A percentile compares a stretch with the other conserved stretches of the same genome.
phyloP scores from a whole-genome alignment of 2,797 vertebrate genomes.

The Synanceia verrucosa region DNA sequence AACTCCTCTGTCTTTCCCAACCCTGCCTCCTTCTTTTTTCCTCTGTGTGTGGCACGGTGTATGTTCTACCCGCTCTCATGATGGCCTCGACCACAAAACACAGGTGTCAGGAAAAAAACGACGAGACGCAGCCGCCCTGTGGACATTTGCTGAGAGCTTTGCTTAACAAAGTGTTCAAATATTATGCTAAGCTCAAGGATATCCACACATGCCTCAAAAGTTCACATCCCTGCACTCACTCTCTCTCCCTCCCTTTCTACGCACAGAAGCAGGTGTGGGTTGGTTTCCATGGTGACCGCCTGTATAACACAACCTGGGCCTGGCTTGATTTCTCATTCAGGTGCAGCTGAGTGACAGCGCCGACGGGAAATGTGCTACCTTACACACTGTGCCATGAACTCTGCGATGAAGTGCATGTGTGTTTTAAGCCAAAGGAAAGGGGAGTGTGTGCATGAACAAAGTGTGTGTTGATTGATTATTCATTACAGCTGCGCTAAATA shows the following conservation, averaged over 20 bases:
- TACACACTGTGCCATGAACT: slow-evolving; percentile 11
- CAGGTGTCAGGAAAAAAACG: slow-evolving; percentile 65
- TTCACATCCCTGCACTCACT: slow-evolving; percentile 51
- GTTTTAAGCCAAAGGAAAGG: neutral
- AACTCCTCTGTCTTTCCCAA: slow-evolving; percentile 17
- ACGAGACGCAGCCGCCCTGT: slow-evolving; percentile 8
- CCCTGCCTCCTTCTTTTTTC: slow-evolving; percentile 38
- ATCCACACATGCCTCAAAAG: slow-evolving; percentile 70
- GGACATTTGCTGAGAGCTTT: slow-evolving; percentile 74
- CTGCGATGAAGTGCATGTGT: slow-evolving; percentile 6
- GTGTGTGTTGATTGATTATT: slow-evolving; percentile 11
- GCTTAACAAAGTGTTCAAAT: slow-evolving; percentile 76
- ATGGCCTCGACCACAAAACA: slow-evolving; percentile 57
- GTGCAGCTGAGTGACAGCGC: slow-evolving; percentile 58
- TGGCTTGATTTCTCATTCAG: slow-evolving; percentile 63
- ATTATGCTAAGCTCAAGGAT: slow-evolving; percentile 77
- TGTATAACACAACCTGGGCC: slow-evolving; percentile 61
- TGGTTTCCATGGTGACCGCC: slow-evolving; percentile 71
- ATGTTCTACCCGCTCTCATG: slow-evolving; percentile 39
- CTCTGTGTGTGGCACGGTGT: slow-evolving; percentile 67
- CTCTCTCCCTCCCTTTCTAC: slow-evolving; percentile 32
- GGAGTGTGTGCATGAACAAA: neutral
- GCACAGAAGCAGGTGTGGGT: slow-evolving; percentile 76
- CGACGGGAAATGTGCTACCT: slow-evolving; percentile 41
- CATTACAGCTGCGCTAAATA: neutral